A percentile compares a stretch with the other conserved stretches of the same genome.
phyloP scores from a whole-genome alignment of 2,797 vertebrate species.

The Cossypha caffra region DNA sequence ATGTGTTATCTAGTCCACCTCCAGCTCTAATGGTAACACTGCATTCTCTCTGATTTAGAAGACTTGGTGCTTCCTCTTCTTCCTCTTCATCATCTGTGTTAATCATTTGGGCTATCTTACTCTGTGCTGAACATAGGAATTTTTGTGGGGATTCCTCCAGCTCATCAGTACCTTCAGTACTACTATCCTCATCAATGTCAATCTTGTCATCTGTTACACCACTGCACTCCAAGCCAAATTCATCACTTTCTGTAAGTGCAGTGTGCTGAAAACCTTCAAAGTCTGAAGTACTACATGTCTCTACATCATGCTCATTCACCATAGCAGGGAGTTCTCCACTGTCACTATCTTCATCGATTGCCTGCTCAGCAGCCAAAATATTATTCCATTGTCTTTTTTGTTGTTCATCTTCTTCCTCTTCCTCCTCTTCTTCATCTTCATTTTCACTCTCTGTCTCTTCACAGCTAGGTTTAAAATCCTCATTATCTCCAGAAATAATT shows the following conservation, averaged over 20 bases:
- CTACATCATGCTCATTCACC: constrained; percentile 25
- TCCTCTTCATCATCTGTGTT: constrained; percentile 70
- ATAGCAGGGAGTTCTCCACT: constrained; percentile 60
- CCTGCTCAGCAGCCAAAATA: background rate
- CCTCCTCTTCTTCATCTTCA: constrained; percentile 62
- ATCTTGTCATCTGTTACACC: constrained; percentile 18
- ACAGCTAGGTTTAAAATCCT: constrained; percentile 61
- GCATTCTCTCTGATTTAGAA: constrained; percentile 43
- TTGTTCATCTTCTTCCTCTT: constrained; percentile 12
- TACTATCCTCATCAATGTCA: constrained; percentile 63
- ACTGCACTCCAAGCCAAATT: constrained; percentile 52
- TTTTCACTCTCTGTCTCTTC: constrained; percentile 69
- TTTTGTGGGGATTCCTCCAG: constrained; percentile 62
- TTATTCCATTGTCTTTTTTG: background rate
- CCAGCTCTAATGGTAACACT: constrained; percentile 75
- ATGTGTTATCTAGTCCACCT: constrained; percentile 79
- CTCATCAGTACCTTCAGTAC: constrained; percentile 69
- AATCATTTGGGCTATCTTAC: background rate
- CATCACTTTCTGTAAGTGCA: constrained; percentile 59
- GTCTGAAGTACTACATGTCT: constrained; percentile 74
- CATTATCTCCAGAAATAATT: constrained; percentile 76
- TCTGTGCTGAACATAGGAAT: background rate
- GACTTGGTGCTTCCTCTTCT: constrained; percentile 58
- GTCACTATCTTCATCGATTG: constrained; percentile 70
- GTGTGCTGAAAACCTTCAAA: constrained; percentile 77